A percentile compares a stretch with the other conserved stretches of the same genome.
Conservation (phyloP, 1,140 invertebrate genomes). For the Scaptomyza graminum region DNA sequence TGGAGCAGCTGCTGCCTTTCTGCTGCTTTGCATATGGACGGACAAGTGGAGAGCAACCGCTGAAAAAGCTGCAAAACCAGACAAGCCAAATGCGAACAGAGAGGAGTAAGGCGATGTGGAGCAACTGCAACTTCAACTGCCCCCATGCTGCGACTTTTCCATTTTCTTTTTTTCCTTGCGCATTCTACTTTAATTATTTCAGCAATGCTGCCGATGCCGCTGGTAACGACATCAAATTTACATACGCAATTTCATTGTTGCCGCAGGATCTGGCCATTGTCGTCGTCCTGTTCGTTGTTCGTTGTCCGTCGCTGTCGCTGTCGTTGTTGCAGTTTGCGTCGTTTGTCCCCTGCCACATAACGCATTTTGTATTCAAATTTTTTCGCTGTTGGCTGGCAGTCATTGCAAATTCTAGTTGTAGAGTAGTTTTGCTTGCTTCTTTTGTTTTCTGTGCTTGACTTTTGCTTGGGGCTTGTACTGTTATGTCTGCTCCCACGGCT, state of each 20-base stretch:
- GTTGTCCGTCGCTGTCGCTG: constrained; percentile 13
- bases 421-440: constrained; percentile 44
- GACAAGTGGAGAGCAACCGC: constrained; percentile 39
- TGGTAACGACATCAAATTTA: constrained; percentile 82
- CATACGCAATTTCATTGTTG: constrained; percentile 82
- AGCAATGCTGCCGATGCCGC: constrained; percentile 67
- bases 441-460: constrained; percentile 46
- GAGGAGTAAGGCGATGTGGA: background rate
- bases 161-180: constrained; percentile 31
- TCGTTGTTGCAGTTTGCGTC: constrained; percentile 32
- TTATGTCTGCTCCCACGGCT: constrained; percentile 2
- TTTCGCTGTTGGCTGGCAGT: constrained; percentile 65
- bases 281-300: constrained; percentile 41
- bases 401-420: constrained; percentile 55
- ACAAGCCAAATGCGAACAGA: constrained; percentile 28
- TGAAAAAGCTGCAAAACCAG: constrained; percentile 29
- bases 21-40: constrained; percentile 74
- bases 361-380: constrained; percentile 82
- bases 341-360: constrained; percentile 55
- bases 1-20: constrained; percentile 51
- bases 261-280: constrained; percentile 70
- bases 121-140: constrained; percentile 27
- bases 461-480: constrained; percentile 38
- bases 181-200: constrained; percentile 82
- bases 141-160: constrained; percentile 38